Percentiles rank a stretch among this genome's conserved stretches.
Conservation (phyloP, 1,140 invertebrate species). For the Berghia stephanieae region DNA sequence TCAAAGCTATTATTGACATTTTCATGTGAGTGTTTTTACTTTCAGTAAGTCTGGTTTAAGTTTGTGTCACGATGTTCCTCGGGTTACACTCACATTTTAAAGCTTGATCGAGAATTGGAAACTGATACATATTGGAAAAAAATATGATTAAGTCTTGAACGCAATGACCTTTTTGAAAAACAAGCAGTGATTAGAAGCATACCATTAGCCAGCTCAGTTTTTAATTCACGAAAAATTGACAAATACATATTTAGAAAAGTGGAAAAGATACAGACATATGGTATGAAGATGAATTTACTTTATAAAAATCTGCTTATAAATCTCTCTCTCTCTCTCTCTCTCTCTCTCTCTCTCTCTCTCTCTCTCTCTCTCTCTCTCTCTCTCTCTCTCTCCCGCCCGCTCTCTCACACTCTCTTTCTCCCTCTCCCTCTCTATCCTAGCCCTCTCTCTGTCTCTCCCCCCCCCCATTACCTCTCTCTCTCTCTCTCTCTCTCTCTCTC, state of each 20-base stretch:
- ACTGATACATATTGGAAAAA: too few relatives aligned
- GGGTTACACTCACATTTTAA: too few relatives aligned
- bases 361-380: slow-evolving; percentile 14
- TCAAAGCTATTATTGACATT: too few relatives aligned
- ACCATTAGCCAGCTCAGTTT: neutral
- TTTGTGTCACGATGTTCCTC: too few relatives aligned
- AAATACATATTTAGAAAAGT: neutral
- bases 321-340: slow-evolving; percentile 22
- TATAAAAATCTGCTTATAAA: neutral
- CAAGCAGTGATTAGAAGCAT: neutral
- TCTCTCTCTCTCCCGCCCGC: neutral
- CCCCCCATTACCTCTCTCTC: slow-evolving; percentile 13
- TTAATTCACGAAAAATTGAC: neutral
- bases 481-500: neutral
- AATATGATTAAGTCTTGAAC: too few relatives aligned
- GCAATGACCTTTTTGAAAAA: neutral
- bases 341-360: slow-evolving; percentile 31
- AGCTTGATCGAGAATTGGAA: too few relatives aligned
- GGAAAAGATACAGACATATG: neutral
- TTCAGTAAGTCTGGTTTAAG: too few relatives aligned
- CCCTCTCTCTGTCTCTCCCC: slow-evolving; percentile 29
- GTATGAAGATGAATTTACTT: neutral
- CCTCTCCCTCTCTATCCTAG: neutral
- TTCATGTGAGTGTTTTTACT: too few relatives aligned
- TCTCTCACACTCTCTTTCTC: slow-evolving; percentile 20